Base-by-base conservation (phyloP, 2,888 invertebrate species). In the Drosophila macrospina region DNA sequence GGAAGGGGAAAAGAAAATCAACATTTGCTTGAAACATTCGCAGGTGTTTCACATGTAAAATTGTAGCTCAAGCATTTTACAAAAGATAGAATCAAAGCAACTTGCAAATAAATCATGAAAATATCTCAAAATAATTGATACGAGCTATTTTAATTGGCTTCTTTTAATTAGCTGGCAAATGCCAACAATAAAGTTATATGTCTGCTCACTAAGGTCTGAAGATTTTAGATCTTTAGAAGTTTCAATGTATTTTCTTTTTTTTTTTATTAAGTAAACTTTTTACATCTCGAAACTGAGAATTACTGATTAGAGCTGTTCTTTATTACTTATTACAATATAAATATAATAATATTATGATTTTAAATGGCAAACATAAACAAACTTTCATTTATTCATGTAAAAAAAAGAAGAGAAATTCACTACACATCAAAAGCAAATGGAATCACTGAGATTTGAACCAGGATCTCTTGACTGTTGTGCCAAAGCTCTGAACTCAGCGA, bases 31-130 rank as follows among this genome's bases (percentile, higher is more conserved):
- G 70, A 74, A 61, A 41, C 42, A 16, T 1, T 11, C 36, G 26
- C 70, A 74, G 70, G 70, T 66, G 74, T 39, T 45, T 50, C 48
- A 36, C 15, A 57, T 45, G 54, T 59, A 36, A 26, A 57, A 28
- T 15, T 54, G 30, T 48, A 48, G 5, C 48, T 34, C 34, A 48
- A 34, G 34, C 48, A 34, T 24, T 41, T 41, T 32, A 54, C 52
- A 39, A 28, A 28, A 51, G 15, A 24, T 26, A 32, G 11, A 54
- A 45, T 45, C 55, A 55, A 55, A 55, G 45, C 55, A 36, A 55
- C 45, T 52, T 41, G 34, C 11, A 41, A 16, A 57, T 55, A 54
- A 54, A 42, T 44, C 55, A 55, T 55, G 13, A 11, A 26, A 44
- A 55, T 44, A 44, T 34, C 15, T 34, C 44, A 24, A 42, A 54